phyloP scores from a whole-genome alignment of 2,113 vertebrate genomes.

The Strix aluco region DNA sequence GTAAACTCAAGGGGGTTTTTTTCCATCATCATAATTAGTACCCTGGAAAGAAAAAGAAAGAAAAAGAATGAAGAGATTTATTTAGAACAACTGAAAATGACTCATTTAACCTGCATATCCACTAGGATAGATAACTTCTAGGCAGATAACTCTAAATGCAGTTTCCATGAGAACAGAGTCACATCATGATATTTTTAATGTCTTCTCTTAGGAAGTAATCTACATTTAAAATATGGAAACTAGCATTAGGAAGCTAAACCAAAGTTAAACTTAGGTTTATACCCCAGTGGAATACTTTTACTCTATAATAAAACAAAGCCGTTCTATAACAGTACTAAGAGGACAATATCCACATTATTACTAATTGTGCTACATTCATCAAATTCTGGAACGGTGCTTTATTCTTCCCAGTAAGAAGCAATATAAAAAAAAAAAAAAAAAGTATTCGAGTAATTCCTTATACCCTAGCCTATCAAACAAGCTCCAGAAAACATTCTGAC shows the following conservation, averaged over 20 bases:
- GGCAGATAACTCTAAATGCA: conserved; percentile 39
- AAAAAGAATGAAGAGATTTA: conserved; percentile 50
- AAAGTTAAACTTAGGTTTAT: neutral
- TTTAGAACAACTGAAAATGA: conserved; percentile 57
- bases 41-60: conserved; percentile 60
- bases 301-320: neutral
- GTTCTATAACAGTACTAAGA: neutral
- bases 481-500: neutral
- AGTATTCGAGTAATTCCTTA: neutral
- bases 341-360: neutral
- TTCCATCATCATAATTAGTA: conserved; percentile 61
- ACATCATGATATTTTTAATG: conserved; percentile 53
- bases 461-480: neutral
- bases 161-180: conserved; percentile 64
- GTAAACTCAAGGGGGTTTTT: neutral
- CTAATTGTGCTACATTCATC: neutral
- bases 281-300: neutral
- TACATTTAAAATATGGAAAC: conserved; percentile 56
- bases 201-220: conserved; percentile 59
- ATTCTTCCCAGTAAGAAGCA: neutral
- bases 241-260: conserved; percentile 23
- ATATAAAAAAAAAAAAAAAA: neutral
- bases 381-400: neutral
- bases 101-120: conserved; percentile 55
- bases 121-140: conserved; percentile 47